A percentile compares a stretch with the other conserved stretches of the same genome.
Conservation (phyloP, 2,113 vertebrate species). For the Ariopsis seemanni region DNA sequence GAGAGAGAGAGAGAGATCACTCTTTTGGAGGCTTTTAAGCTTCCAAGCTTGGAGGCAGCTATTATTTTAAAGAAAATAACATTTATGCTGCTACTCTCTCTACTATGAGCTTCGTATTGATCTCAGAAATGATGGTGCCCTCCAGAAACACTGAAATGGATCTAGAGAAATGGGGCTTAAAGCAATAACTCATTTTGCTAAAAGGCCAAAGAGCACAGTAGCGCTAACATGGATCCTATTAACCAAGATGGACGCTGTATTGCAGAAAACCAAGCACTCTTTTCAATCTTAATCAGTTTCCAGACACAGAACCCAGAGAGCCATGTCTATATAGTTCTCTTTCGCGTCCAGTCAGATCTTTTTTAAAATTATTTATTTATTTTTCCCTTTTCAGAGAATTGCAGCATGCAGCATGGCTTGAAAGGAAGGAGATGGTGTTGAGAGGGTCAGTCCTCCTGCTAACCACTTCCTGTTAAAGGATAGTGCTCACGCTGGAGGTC, state of each 20-base stretch:
- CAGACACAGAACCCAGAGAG: background rate
- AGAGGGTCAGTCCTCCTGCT: constrained; percentile 35
- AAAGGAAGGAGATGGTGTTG: constrained; percentile 11
- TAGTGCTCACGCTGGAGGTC: constrained; percentile 44
- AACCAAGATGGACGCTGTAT: constrained; percentile 25
- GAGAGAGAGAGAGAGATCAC: background rate
- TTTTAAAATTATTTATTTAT: too few relatives aligned
- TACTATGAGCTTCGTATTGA: constrained; percentile 36
- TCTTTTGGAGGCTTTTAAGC: constrained; percentile 44
- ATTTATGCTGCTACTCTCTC: constrained; percentile 25
- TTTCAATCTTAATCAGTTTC: constrained; percentile 36
- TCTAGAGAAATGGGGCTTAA: constrained; percentile 29
- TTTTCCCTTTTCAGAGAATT: background rate
- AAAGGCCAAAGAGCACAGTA: constrained; percentile 41
- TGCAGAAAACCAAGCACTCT: constrained; percentile 6
- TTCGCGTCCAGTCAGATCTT: background rate
- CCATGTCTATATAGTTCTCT: background rate
- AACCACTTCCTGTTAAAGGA: constrained; percentile 46
- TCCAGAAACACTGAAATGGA: constrained; percentile 43
- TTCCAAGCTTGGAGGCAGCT: constrained; percentile 36
- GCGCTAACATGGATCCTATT: constrained; percentile 26
- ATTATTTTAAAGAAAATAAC: constrained; percentile 50
- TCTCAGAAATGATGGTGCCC: constrained; percentile 47
- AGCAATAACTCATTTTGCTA: constrained; percentile 39
- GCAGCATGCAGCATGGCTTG: background rate